Conservation (phyloP, 2,113 vertebrate genomes). For the Charadrius vociferus region DNA sequence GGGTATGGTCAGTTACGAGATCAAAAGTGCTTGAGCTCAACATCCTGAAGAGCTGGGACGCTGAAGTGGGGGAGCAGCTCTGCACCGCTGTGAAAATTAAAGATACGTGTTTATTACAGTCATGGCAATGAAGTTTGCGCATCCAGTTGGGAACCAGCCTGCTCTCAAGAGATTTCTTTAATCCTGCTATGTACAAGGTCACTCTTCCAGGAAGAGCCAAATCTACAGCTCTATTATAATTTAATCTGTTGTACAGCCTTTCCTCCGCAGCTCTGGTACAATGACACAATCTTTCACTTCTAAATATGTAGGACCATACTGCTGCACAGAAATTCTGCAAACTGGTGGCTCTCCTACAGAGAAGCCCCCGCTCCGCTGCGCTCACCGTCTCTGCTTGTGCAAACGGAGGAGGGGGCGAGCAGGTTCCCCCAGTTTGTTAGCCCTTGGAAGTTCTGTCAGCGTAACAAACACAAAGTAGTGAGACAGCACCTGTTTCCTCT, state of each 20-base stretch:
- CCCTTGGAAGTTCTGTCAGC: background rate
- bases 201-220: background rate
- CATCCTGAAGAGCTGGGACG: background rate
- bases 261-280: background rate
- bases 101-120: background rate
- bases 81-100: background rate
- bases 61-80: background rate
- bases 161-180: background rate
- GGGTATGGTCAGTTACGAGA: background rate
- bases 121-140: background rate
- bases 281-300: background rate
- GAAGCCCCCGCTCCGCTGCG: background rate
- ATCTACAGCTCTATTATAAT: background rate
- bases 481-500: background rate
- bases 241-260: background rate
- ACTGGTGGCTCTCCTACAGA: background rate
- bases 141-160: background rate
- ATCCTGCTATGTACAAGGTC: background rate
- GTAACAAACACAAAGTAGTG: background rate
- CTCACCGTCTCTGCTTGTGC: background rate
- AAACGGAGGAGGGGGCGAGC: background rate
- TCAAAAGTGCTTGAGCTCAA: background rate
- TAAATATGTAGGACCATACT: background rate
- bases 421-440: background rate
- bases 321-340: background rate